Evolutionary conservation across 2,888 invertebrate genomes (phyloP).

Genomic region (Psylliodes chrysocephalus): DNA sequence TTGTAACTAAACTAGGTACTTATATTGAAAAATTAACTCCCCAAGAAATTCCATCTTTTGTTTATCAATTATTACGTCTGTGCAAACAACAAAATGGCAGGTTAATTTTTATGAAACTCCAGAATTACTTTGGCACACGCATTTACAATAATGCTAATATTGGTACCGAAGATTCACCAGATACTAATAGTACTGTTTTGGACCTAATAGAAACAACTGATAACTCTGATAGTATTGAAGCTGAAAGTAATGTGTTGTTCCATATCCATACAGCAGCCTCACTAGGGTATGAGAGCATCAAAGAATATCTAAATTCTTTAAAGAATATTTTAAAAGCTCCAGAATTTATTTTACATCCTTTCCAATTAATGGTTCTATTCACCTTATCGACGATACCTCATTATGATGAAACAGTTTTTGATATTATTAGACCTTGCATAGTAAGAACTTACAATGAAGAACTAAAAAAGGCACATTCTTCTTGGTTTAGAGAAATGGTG

Average conservation of each 20-base stretch:
- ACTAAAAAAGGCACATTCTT: conserved; percentile 57
- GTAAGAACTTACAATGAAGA: conserved; percentile 58
- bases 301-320: conserved; percentile 63
- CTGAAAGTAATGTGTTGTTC: conserved; percentile 72
- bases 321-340: conserved; percentile 68
- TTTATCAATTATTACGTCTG: conserved; percentile 74
- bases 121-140: conserved; percentile 59
- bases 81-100: conserved; percentile 65
- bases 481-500: conserved; percentile 69
- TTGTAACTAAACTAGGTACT: conserved; percentile 72
- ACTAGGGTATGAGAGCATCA: no score
- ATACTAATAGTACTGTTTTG: conserved; percentile 62
- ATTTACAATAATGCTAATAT: conserved; percentile 53
- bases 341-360: conserved; percentile 71
- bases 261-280: conserved; percentile 67
- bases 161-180: conserved; percentile 54
- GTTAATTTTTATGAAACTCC: conserved; percentile 57
- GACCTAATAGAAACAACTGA: conserved; percentile 65
- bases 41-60: conserved; percentile 73
- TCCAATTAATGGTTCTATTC: conserved; percentile 71
- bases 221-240: conserved; percentile 68
- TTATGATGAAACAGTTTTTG: conserved; percentile 64
- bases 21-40: conserved; percentile 70
- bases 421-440: conserved; percentile 60
- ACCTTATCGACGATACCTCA: conserved; percentile 64